Evolutionary conservation across 2,797 vertebrate genomes (phyloP).

Genomic region (Euthynnus affinis): DNA sequence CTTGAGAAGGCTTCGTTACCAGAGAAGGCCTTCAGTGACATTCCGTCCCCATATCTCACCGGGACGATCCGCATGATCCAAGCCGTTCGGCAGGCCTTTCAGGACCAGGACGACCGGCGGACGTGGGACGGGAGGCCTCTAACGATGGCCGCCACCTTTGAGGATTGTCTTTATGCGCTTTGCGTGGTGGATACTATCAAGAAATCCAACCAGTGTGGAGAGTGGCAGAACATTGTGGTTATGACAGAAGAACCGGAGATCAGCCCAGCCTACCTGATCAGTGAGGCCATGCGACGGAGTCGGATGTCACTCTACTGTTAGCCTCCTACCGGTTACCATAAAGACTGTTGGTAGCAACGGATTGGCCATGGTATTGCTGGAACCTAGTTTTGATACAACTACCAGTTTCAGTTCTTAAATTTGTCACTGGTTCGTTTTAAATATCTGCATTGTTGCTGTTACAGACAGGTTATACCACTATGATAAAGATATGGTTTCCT

Average conservation of each 20-base stretch:
- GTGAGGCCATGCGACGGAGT: slow-evolving; percentile 97
- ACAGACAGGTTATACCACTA: slow-evolving; percentile 37
- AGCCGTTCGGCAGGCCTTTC: slow-evolving; percentile 95
- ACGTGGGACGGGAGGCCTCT: slow-evolving; percentile 97
- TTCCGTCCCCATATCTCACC: slow-evolving; percentile 94
- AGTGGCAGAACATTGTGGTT: slow-evolving; percentile 97
- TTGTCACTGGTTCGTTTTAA: slow-evolving; percentile 30
- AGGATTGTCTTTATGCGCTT: slow-evolving; percentile 97
- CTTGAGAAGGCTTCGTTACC: slow-evolving; percentile 94
- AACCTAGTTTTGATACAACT: slow-evolving; percentile 29
- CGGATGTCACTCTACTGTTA: slow-evolving; percentile 98
- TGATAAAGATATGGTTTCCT: slow-evolving; percentile 31
- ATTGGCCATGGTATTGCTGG: slow-evolving; percentile 15
- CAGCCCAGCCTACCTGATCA: slow-evolving; percentile 97
- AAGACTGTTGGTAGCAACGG: neutral
- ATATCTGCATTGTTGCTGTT: slow-evolving; percentile 54
- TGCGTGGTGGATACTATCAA: slow-evolving; percentile 99
- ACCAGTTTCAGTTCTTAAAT: slow-evolving; percentile 17
- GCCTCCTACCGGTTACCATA: slow-evolving; percentile 36
- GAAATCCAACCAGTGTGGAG: slow-evolving; percentile 95
- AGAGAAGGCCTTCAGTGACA: slow-evolving; percentile 97
- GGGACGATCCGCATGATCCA: slow-evolving; percentile 98
- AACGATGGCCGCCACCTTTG: slow-evolving; percentile 98
- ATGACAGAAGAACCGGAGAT: slow-evolving; percentile 98
- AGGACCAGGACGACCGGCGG: slow-evolving; percentile 96